Base-by-base conservation (phyloP, 1,140 invertebrate genomes). In the Pomphorhynchus laevis region DNA sequence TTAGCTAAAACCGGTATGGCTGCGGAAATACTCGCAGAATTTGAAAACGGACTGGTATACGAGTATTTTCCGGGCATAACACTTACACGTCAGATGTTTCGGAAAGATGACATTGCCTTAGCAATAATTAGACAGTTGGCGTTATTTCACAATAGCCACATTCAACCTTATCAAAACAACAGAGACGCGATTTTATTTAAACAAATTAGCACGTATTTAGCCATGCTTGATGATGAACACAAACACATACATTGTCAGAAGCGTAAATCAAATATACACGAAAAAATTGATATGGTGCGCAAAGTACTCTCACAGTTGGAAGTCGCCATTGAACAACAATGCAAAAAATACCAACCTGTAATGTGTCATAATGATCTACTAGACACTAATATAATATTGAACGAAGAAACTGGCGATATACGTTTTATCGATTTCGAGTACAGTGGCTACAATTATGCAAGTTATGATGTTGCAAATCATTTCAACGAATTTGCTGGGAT, bases 351-450 rank as follows among this genome's bases (percentile, higher is more conserved):
- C 24, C 53, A 57, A 18, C 51, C 86, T 43, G 80, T 89, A 17
- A 86, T 89, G 60, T 71, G 72, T 53, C 86, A 98, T 62, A 98
- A 98, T 62, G 86, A 98, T 64, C 65, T 93, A 40, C 62, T 95
- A 45, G 61, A 89, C 43, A 74, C 69, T 49, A 98, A 98, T 61
- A 69, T 95, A 41, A 68, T 95, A 38, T 71, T 71, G 50, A 67
- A 74, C 49, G 54, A 68, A 50, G 60, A 65, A 42, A 63, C 66
- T 49, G 62, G 66, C 47, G 12, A 9, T 27, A 16, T 91, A 3
- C 69, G 68, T 17, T 93, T 95, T 53, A 95, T 95, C 49, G 86
- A 95, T 58, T 93, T 76, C 58, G 86, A 95, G 56, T 95, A 95
- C 60, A 72, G 74, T 5, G 70, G 66, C 43, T 69, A 69, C 48